These are phyloP conservation scores for Aphelocoma californica DNA, from an alignment of 2,797 vertebrate genomes.

Conservation along the genomic window DNA sequence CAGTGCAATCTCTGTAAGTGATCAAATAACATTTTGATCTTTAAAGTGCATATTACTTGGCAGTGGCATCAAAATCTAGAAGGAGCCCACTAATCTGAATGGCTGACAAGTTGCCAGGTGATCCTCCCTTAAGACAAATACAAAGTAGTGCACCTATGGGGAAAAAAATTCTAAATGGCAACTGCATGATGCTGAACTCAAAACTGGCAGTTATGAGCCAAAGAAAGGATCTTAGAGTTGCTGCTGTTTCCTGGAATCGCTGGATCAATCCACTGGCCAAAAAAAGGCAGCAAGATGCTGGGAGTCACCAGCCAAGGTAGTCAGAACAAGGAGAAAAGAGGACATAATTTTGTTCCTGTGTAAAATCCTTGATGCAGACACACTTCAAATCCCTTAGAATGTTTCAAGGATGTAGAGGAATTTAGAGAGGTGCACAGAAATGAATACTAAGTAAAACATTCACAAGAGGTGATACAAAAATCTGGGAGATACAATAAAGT, in stretches of 20 bases:
- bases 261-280: not conserved
- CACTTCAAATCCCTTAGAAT: not conserved
- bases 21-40: not conserved
- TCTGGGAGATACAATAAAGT: not conserved
- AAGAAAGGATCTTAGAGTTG: not conserved
- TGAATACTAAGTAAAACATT: not conserved
- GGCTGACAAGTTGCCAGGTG: not conserved
- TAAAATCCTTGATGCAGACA: not conserved
- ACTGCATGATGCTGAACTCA: not conserved
- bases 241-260: not conserved
- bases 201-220: not conserved
- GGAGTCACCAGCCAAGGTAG: not conserved
- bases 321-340: not conserved
- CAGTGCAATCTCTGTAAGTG: not conserved
- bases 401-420: not conserved
- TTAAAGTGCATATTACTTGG: not conserved
- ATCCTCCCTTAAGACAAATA: not conserved
- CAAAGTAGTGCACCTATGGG: accelerated
- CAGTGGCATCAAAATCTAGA: not conserved
- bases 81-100: not conserved
- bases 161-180: not conserved
- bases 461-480: not conserved
- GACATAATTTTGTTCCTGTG: not conserved
- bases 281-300: not conserved
- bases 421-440: not conserved